Percentiles rank a stretch among this genome's conserved stretches.
Evolutionary conservation across 2,797 vertebrate species (phyloP).

Genomic region (Octomys mimax): DNA sequence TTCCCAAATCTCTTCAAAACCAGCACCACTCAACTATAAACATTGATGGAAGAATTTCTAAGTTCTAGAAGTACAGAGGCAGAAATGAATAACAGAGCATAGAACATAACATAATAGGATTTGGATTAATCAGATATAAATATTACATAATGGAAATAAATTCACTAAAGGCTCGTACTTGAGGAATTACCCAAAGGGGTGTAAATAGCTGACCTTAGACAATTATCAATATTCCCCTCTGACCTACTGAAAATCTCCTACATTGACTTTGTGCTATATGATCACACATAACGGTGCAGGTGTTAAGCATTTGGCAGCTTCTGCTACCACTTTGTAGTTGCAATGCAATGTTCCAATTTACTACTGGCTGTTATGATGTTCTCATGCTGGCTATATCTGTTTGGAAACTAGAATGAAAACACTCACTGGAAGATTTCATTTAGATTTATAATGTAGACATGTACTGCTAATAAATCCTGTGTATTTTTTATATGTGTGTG

Average conservation of each 20-base stretch:
- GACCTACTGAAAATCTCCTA: not conserved
- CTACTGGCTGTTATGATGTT: conserved; percentile 5
- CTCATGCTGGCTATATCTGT: conserved; percentile 21
- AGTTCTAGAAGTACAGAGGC: not conserved
- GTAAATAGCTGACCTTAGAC: not conserved
- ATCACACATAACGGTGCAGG: not conserved
- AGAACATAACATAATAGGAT: not conserved
- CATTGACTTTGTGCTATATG: not conserved
- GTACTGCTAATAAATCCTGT: not conserved
- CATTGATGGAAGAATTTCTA: not conserved
- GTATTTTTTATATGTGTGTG: not conserved
- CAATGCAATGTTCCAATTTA: conserved; percentile 7
- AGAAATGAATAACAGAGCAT: conserved; percentile 14
- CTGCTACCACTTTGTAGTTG: conserved; percentile 30
- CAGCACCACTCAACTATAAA: not conserved
- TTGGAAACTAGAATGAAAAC: not conserved
- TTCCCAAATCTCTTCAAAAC: conserved; percentile 46
- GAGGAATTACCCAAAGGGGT: not conserved
- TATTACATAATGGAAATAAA: not conserved
- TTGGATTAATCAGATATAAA: not conserved
- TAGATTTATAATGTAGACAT: conserved; percentile 9
- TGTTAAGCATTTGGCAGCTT: conserved; percentile 51
- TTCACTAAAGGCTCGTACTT: not conserved
- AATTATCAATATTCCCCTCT: not conserved
- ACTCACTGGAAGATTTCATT: conserved; percentile 23